These are phyloP conservation scores for Atrichornis clamosus DNA, from an alignment of 2,113 vertebrate genomes.

Conservation along the genomic window DNA sequence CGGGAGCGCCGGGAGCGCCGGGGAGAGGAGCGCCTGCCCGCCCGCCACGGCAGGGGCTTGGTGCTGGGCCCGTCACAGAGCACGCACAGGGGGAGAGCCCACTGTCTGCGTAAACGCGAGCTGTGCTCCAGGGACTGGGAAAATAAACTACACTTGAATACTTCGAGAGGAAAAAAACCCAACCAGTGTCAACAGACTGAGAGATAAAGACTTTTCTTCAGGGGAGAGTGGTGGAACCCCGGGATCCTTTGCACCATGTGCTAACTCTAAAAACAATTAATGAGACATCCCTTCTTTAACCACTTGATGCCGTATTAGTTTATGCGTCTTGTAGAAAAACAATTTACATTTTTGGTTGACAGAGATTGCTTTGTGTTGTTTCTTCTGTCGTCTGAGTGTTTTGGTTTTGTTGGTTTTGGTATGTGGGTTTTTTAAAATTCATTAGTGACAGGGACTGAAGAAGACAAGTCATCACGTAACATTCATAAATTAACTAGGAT, in stretches of 20 bases:
- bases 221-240: background rate
- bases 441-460: background rate
- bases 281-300: background rate
- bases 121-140: accelerated
- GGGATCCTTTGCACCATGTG: background rate
- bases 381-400: background rate
- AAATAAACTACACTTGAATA: background rate
- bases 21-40: background rate
- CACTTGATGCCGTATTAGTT: background rate
- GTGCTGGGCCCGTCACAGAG: background rate
- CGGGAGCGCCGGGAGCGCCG: accelerated
- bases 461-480: background rate
- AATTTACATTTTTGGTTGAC: background rate
- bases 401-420: background rate
- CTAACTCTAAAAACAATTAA: background rate
- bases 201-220: background rate
- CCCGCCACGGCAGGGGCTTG: accelerated
- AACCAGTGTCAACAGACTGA: background rate
- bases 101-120: accelerated
- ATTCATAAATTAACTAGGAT: background rate
- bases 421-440: background rate
- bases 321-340: background rate
- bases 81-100: accelerated
- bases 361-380: too few species aligned
- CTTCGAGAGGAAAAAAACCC: background rate